Evolutionary conservation across 2,888 invertebrate species (phyloP), one percentile per base, ranked within the genome.

Genomic region (Nephrocerus scutellatus): DNA sequence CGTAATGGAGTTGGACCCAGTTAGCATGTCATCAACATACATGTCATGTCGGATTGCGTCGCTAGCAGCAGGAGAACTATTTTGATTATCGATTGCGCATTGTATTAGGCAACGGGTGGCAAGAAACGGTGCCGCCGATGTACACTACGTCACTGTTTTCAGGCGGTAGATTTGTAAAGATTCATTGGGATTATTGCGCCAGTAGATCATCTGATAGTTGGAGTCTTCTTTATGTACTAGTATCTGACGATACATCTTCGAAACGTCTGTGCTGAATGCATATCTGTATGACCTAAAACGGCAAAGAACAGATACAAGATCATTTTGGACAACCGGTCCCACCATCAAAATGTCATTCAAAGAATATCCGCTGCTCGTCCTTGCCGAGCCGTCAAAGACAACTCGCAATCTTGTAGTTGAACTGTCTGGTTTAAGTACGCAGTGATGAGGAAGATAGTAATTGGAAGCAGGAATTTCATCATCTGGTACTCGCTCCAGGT

Each of bases 231-330:
- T 31, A 9, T 36, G 34, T 6, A 48, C 42, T 29, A 40, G 37
- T 6, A 34, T 33, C 30, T 49, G 47, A 6, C 51, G 36, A 29
- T 51, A 51, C 46, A 48, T 49, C 42, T 51, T 51, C 4, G 35
- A 35, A 6, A 49, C 34, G 24, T 47, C 47, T 3, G 44, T n/a
- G n/a, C n/a, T n/a, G n/a, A n/a, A n/a, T n/a, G n/a, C n/a, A n/a
- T n/a, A n/a, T n/a, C n/a, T n/a, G n/a, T n/a, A n/a, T n/a, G n/a
- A n/a, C n/a, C n/a, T n/a, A n/a, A n/a, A n/a, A n/a, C n/a, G n/a
- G n/a, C n/a, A n/a, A n/a, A n/a, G n/a, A n/a, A n/a, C n/a, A n/a
- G n/a, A n/a, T n/a, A n/a, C n/a, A n/a, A n/a, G n/a, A n/a, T n/a
- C n/a, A n/a, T n/a, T n/a, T n/a, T n/a, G n/a, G n/a, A n/a, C n/a